phyloP scores from a whole-genome alignment of 2,888 invertebrate genomes.

The Zaprionus lineosus region DNA sequence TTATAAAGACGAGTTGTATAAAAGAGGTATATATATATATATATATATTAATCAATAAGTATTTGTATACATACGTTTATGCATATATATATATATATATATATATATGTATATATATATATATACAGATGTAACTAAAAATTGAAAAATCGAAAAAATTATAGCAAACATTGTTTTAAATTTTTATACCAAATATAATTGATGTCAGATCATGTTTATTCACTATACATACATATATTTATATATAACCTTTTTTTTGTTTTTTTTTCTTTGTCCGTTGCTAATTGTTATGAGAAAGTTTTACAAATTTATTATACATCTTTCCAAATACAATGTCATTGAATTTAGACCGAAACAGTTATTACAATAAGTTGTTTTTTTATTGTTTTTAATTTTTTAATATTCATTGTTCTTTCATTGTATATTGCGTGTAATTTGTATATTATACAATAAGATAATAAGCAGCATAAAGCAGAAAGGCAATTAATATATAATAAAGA shows the following conservation, averaged over 20 bases:
- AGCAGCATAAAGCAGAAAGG: constrained; percentile 68
- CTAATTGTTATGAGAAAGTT: too few relatives aligned
- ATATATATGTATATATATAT: constrained; percentile 32
- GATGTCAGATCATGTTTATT: constrained; percentile 56
- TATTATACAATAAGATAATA: constrained; percentile 68
- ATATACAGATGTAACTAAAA: too few relatives aligned
- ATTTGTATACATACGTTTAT: constrained; percentile 27
- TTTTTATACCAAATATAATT: constrained; percentile 77
- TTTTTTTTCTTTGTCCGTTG: too few relatives aligned
- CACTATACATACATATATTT: constrained; percentile 34
- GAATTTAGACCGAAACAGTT: too few relatives aligned
- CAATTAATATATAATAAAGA: constrained; percentile 74
- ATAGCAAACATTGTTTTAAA: constrained; percentile 69
- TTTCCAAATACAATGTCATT: too few relatives aligned
- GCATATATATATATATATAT: constrained; percentile 22
- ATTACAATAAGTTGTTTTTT: too few relatives aligned
- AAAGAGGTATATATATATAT: too few relatives aligned
- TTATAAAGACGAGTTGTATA: too few relatives aligned
- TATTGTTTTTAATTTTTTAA: constrained; percentile 35
- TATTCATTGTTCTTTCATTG: constrained; percentile 35
- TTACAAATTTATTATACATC: too few relatives aligned
- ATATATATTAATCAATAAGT: too few relatives aligned
- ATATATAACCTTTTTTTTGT: constrained; percentile 40
- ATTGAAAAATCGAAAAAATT: constrained; percentile 29
- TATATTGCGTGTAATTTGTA: constrained; percentile 74